Percentiles rank a stretch among this genome's conserved stretches.
Conservation (phyloP, 2,113 vertebrate species). For the Gila orcuttii region DNA sequence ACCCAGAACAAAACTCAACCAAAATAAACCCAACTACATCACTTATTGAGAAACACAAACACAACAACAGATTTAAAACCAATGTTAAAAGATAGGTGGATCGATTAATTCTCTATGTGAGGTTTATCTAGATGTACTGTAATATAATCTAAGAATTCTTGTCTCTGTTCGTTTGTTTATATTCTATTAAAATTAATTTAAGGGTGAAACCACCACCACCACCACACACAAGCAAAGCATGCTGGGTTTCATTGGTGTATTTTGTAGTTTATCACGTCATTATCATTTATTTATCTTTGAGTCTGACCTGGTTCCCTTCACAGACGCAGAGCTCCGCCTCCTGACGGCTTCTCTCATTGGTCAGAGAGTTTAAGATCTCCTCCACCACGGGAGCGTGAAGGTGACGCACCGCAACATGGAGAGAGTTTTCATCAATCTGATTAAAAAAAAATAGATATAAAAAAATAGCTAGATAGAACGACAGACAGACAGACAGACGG, state of each 20-base stretch:
- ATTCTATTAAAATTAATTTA: too few relatives aligned
- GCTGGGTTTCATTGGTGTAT: not conserved
- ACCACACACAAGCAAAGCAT: not conserved
- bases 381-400: constrained; percentile 64
- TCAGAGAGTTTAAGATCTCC: constrained; percentile 63
- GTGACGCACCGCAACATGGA: constrained; percentile 67
- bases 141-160: too few relatives aligned
- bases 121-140: too few relatives aligned
- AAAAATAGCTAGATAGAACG: too few relatives aligned
- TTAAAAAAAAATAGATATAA: not conserved
- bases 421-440: constrained; percentile 65
- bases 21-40: too few relatives aligned
- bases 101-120: too few relatives aligned
- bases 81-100: too few relatives aligned
- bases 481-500: too few relatives aligned
- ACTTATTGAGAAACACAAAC: too few relatives aligned
- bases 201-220: not conserved
- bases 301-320: constrained; percentile 65
- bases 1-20: too few relatives aligned
- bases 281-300: not conserved
- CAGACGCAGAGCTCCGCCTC: constrained; percentile 60
- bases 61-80: too few relatives aligned
- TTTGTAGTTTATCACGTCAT: not conserved
- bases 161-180: too few relatives aligned
- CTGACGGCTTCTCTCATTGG: constrained; percentile 54